Percentiles rank a stretch among this genome's conserved stretches.
Evolutionary conservation across 2,797 vertebrate genomes (phyloP).

Genomic region (Pseudotriccus pelzelni): DNA sequence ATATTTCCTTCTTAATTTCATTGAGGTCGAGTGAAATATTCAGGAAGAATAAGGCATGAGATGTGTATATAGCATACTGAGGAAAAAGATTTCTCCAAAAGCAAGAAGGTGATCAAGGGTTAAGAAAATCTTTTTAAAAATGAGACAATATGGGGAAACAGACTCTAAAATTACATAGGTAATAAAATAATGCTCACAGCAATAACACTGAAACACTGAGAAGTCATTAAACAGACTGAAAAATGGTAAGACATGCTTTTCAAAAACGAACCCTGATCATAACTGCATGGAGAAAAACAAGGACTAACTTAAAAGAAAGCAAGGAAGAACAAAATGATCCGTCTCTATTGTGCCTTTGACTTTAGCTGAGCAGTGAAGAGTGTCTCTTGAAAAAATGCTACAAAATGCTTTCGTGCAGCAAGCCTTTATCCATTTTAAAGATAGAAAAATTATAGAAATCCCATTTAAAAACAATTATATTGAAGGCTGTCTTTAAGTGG

Average conservation of each 20-base stretch:
- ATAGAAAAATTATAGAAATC: background rate
- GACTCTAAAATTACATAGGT: background rate
- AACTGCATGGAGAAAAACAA: background rate
- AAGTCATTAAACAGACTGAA: background rate
- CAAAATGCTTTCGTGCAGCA: background rate
- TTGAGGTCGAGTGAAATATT: background rate
- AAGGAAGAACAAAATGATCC: background rate
- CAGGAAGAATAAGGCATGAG: background rate
- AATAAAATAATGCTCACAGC: slow-evolving; percentile 5
- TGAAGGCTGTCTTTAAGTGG: slow-evolving; percentile 7
- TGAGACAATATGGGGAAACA: background rate
- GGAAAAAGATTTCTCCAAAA: background rate
- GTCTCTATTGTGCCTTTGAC: background rate
- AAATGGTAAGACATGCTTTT: background rate
- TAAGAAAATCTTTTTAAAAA: background rate
- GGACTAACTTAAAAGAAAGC: background rate
- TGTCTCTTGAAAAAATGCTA: background rate
- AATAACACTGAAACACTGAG: background rate
- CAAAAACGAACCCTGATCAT: background rate
- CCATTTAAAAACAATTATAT: background rate
- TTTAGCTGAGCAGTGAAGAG: background rate
- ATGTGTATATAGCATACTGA: background rate
- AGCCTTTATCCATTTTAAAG: background rate
- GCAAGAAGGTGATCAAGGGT: background rate
- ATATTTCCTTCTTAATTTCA: background rate